A percentile compares a stretch with the other conserved stretches of the same genome.
Conservation (phyloP, 2,797 vertebrate species). For the Crocidura indochinensis region DNA sequence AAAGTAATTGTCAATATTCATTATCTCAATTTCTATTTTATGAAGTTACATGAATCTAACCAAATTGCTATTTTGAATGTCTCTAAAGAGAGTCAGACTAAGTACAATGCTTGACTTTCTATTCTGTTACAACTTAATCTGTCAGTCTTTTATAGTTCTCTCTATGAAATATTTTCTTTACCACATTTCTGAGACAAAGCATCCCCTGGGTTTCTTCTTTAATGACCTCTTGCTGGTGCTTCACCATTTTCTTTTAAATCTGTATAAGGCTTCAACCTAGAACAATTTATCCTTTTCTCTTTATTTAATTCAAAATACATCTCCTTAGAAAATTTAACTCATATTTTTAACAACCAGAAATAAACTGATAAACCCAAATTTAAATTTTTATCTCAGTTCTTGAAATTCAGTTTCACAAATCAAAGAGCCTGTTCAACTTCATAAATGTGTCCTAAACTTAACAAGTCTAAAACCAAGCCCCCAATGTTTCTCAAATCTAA, state of each 20-base stretch:
- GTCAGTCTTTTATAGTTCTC: no score
- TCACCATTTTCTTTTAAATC: neutral
- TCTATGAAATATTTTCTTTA: no score
- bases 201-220: neutral
- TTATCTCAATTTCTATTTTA: no score
- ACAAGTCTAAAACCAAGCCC: neutral
- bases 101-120: no score
- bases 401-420: constrained; percentile 1
- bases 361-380: neutral
- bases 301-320: neutral
- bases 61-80: no score
- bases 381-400: neutral
- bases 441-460: neutral
- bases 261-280: no score
- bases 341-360: neutral
- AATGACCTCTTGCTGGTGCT: neutral
- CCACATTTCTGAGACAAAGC: neutral
- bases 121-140: no score
- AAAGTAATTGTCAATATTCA: no score
- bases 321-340: neutral
- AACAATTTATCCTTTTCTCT: neutral
- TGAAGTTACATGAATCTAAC: no score
- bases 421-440: neutral
- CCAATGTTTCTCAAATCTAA: neutral
- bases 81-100: no score